Evolutionary conservation across 1,140 invertebrate genomes (phyloP).

Genomic region (Oedothorax gibbosus): DNA sequence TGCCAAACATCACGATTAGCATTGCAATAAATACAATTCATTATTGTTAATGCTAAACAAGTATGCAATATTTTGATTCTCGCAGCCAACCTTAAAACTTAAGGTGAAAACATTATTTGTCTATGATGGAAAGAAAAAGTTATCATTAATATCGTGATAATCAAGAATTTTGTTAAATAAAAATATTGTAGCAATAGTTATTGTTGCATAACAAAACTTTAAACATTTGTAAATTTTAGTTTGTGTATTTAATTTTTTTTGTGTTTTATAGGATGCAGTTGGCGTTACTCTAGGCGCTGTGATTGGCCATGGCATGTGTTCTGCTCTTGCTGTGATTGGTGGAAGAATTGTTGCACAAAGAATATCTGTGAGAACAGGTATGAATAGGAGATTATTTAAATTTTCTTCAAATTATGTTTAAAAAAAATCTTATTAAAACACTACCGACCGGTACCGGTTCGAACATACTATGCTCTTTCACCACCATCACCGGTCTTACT

Average conservation of each 20-base stretch:
- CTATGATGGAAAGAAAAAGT: no score
- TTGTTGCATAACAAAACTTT: not conserved
- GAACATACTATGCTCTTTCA: no score
- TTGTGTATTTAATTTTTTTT: not conserved
- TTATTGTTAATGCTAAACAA: no score
- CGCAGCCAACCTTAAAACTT: no score
- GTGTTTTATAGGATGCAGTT: conserved; percentile 55
- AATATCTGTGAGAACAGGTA: conserved; percentile 91
- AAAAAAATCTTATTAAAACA: not conserved
- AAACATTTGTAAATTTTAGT: not conserved
- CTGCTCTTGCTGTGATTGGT: conserved; percentile 95
- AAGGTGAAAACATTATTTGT: no score
- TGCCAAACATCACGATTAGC: no score
- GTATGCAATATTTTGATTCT: no score
- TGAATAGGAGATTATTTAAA: not conserved
- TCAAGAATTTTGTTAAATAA: no score
- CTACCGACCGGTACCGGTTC: no score
- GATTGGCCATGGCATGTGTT: conserved; percentile 93
- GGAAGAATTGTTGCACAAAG: conserved; percentile 95
- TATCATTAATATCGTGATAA: no score
- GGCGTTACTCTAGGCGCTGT: conserved; percentile 87
- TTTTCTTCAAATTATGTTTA: not conserved
- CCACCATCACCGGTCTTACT: not conserved
- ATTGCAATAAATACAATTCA: no score
- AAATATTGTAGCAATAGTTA: not conserved